phyloP scores from a whole-genome alignment of 2,888 invertebrate genomes.

The Drosophila subsilvestris region DNA sequence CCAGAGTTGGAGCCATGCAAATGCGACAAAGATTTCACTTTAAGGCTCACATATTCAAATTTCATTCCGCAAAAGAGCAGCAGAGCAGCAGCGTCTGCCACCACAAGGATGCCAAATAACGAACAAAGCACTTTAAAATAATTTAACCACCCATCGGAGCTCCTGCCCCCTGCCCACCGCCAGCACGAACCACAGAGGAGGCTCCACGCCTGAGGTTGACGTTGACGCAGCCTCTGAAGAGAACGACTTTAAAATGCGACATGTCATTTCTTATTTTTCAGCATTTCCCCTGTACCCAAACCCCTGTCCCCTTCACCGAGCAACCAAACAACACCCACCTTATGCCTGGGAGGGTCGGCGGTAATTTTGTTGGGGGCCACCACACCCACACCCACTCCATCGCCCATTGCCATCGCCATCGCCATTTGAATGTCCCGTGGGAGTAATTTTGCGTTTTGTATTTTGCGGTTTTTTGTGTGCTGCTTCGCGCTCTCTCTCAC shows the following conservation, averaged over 20 bases:
- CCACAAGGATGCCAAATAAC: conserved; percentile 45
- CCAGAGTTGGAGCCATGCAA: conserved; percentile 46
- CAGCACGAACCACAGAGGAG: too few relatives aligned
- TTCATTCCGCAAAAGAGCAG: conserved; percentile 18
- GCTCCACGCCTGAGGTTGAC: conserved; percentile 24
- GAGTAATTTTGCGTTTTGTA: conserved; percentile 76
- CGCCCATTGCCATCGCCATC: conserved; percentile 19
- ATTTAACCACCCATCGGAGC: conserved; percentile 47
- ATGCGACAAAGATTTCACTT: conserved; percentile 32
- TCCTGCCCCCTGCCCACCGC: not conserved
- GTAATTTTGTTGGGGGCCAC: conserved; percentile 46
- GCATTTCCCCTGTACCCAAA: conserved; percentile 29
- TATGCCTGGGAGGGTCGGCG: conserved; percentile 16
- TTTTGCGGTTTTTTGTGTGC: conserved; percentile 62
- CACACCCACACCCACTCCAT: conserved; percentile 32
- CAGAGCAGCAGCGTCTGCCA: not conserved
- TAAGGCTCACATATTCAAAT: conserved; percentile 35
- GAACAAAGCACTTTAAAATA: conserved; percentile 73
- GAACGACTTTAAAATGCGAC: conserved; percentile 68
- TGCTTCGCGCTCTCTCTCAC: not conserved
- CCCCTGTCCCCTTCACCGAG: not conserved
- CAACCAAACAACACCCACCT: conserved; percentile 1
- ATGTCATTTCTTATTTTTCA: conserved; percentile 57
- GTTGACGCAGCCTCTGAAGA: conserved; percentile 38
- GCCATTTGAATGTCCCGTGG: conserved; percentile 52